phyloP scores from a whole-genome alignment of 2,113 vertebrate species.

The Ictidomys tridecemlineatus region DNA sequence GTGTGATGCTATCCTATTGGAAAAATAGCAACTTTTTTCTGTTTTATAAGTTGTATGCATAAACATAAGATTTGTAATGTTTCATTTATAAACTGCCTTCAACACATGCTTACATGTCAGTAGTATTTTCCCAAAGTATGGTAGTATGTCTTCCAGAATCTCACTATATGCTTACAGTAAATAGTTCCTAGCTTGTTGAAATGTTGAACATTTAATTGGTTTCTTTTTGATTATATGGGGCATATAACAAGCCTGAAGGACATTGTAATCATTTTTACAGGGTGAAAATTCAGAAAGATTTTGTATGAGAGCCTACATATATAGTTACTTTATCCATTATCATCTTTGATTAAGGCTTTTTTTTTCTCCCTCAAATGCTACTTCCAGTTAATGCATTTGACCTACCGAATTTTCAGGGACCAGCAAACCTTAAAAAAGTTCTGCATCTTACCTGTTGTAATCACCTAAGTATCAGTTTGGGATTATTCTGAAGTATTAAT shows the following conservation, averaged over 20 bases:
- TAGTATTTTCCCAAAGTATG: conserved; percentile 68
- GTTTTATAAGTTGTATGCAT: conserved; percentile 77
- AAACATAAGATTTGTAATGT: conserved; percentile 80
- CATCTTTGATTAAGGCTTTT: conserved; percentile 47
- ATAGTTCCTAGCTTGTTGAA: conserved; percentile 76
- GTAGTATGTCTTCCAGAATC: conserved; percentile 72
- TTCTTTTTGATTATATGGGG: conserved; percentile 63
- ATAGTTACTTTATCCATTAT: conserved; percentile 71
- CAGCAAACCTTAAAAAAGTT: conserved; percentile 69
- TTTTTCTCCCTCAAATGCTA: conserved; percentile 48
- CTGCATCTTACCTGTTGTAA: conserved; percentile 62
- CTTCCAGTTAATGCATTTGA: conserved; percentile 74
- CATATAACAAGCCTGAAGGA: conserved; percentile 72
- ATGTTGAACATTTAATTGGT: conserved; percentile 72
- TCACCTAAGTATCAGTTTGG: conserved; percentile 40
- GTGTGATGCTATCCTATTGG: conserved; percentile 79
- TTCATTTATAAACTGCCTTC: conserved; percentile 81
- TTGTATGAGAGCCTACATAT: conserved; percentile 66
- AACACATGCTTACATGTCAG: conserved; percentile 80
- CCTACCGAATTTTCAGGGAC: conserved; percentile 74
- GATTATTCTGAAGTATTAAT: conserved; percentile 65
- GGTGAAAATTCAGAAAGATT: conserved; percentile 70
- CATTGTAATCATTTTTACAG: conserved; percentile 75
- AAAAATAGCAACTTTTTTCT: conserved; percentile 75
- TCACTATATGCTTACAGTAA: conserved; percentile 78